Conservation (phyloP, 2,113 vertebrate species). For the Natator depressus region DNA sequence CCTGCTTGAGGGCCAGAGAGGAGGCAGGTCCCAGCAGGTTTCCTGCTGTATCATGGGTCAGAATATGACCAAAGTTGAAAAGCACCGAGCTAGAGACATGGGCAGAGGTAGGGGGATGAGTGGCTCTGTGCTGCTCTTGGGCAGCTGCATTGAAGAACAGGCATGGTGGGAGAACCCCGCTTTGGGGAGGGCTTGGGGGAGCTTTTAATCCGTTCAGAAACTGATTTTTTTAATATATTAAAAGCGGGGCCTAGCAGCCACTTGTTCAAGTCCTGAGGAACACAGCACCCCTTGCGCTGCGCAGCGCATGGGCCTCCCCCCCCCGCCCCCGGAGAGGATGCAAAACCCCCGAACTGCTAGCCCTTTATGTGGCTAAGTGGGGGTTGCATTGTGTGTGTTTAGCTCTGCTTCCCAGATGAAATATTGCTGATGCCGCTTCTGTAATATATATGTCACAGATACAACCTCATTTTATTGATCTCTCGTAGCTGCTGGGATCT, state of each 20-base stretch:
- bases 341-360: background rate
- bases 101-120: background rate
- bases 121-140: background rate
- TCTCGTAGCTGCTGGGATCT: constrained; percentile 36
- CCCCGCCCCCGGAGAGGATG: background rate
- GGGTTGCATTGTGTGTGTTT: fast-evolving
- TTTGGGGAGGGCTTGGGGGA: background rate
- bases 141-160: background rate
- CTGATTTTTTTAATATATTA: background rate
- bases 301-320: background rate
- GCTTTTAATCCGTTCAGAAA: background rate
- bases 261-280: background rate
- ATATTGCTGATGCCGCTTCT: constrained; percentile 18
- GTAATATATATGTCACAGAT: constrained; percentile 61
- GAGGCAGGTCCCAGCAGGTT: background rate
- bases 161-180: background rate
- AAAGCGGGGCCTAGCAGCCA: background rate
- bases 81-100: background rate
- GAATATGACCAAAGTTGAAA: background rate
- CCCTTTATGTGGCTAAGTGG: fast-evolving
- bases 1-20: background rate
- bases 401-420: background rate
- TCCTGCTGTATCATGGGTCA: background rate
- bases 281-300: too few species aligned
- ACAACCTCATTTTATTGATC: constrained; percentile 64